Evolutionary conservation across 2,888 invertebrate species (phyloP).

Genomic region (Drosophila glabriapex): DNA sequence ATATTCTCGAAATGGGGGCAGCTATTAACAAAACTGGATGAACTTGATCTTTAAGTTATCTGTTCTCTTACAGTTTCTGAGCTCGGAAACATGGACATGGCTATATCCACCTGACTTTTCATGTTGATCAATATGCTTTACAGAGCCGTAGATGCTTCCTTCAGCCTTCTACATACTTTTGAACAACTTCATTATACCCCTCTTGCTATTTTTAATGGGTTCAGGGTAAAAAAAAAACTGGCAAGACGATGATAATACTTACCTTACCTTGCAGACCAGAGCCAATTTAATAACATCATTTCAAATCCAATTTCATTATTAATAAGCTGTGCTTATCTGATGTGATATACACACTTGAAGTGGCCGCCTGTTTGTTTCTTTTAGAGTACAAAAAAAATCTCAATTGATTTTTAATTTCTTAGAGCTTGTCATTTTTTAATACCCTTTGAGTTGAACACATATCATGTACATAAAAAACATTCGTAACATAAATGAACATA

Average conservation of each 20-base stretch:
- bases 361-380: not conserved
- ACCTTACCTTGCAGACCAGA: not conserved
- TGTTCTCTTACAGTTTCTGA: not conserved
- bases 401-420: not conserved
- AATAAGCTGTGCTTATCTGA: not conserved
- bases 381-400: not conserved
- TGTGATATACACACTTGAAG: not conserved
- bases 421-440: not conserved
- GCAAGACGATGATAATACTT: not conserved
- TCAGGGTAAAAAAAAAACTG: not conserved
- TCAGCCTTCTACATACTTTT: not conserved
- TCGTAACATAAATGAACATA: not conserved
- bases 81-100: not conserved
- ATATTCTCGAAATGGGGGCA: not conserved
- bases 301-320: not conserved
- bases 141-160: no score
- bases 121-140: not conserved
- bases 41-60: not conserved
- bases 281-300: not conserved
- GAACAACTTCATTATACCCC: not conserved
- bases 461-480: not conserved
- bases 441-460: not conserved
- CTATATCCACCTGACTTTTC: not conserved
- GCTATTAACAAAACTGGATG: not conserved
- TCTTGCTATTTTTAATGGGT: not conserved